Percentiles rank a stretch among this genome's conserved stretches.
These are phyloP conservation scores for Deilephila elpenor DNA, from an alignment of 2,888 invertebrate genomes.

Conservation along the genomic window DNA sequence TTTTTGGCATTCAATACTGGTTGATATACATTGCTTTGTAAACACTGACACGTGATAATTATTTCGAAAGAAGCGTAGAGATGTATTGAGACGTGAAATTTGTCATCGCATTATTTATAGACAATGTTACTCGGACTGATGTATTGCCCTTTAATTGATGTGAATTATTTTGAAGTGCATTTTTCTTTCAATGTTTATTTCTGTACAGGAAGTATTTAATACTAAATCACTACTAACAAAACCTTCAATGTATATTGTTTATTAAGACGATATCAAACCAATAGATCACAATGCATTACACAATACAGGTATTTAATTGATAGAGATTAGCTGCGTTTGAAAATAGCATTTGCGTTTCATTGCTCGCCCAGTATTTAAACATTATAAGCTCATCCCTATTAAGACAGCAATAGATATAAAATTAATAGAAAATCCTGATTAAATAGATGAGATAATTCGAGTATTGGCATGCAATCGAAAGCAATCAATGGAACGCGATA, in stretches of 20 bases:
- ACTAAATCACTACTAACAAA: neutral
- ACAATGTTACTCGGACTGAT: neutral
- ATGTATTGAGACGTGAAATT: neutral
- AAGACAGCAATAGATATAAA: neutral
- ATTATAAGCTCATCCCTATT: neutral
- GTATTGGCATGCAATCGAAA: slow-evolving; percentile 71
- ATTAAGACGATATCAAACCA: neutral
- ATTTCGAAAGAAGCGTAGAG: neutral
- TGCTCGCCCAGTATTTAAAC: neutral
- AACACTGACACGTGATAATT: neutral
- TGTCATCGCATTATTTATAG: neutral
- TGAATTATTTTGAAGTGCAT: neutral
- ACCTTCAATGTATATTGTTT: neutral
- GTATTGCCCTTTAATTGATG: neutral
- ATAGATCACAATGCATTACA: neutral
- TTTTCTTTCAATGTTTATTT: neutral
- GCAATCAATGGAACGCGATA: slow-evolving; percentile 58
- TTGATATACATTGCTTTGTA: slow-evolving; percentile 38
- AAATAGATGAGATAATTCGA: slow-evolving; percentile 37
- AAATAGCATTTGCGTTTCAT: neutral
- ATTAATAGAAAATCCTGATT: neutral
- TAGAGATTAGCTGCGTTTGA: neutral
- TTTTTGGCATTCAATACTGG: slow-evolving; percentile 22
- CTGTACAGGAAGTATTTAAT: neutral
- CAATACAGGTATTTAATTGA: slow-evolving; percentile 22